These are phyloP conservation scores for Mesaphorura yosii DNA, from an alignment of 1,140 invertebrate species.

Conservation along the genomic window DNA sequence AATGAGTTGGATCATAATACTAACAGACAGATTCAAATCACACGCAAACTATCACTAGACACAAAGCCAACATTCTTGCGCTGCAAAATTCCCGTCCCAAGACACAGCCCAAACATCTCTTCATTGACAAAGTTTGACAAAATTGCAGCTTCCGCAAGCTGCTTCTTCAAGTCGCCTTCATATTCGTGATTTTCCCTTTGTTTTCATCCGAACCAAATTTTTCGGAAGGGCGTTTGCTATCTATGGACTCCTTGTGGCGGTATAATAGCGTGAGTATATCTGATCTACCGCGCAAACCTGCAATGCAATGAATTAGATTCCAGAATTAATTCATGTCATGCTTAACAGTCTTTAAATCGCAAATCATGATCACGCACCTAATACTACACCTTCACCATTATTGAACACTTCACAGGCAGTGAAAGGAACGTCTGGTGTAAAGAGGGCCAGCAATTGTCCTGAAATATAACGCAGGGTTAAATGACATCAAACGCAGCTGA, in stretches of 20 bases:
- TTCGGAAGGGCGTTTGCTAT: constrained; percentile 28
- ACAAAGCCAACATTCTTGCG: not conserved
- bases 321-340: not conserved
- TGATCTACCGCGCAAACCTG: constrained; percentile 21
- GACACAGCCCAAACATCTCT: not conserved
- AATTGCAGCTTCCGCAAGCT: not conserved
- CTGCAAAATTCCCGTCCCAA: not conserved
- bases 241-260: constrained; percentile 16
- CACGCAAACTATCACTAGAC: not conserved
- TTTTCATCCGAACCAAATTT: constrained; percentile 35
- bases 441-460: constrained; percentile 64
- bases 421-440: constrained; percentile 59
- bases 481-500: not conserved
- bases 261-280: constrained; percentile 25
- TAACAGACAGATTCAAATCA: not conserved
- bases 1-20: not conserved
- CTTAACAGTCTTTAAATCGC: not conserved
- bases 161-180: constrained; percentile 22
- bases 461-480: constrained; percentile 22
- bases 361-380: constrained; percentile 37
- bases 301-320: not conserved
- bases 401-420: constrained; percentile 61
- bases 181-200: constrained; percentile 35
- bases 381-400: constrained; percentile 55
- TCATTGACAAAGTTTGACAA: not conserved